A percentile compares a stretch with the other conserved stretches of the same genome.
Conservation (phyloP, 2,113 vertebrate species). For the Regulus satrapa region DNA sequence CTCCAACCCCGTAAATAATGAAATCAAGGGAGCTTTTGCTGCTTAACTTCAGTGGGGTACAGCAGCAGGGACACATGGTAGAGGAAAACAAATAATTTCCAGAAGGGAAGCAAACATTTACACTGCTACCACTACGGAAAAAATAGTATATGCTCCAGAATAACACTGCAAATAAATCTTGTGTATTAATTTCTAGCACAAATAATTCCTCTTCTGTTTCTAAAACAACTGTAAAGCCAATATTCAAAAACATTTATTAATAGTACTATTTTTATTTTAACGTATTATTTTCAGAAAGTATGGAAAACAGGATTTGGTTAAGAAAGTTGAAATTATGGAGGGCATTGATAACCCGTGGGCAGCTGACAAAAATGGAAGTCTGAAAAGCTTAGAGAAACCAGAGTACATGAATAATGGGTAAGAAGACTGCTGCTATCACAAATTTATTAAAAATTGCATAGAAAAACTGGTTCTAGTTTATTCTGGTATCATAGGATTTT, state of each 20-base stretch:
- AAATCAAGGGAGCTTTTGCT: background rate
- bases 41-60: background rate
- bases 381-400: background rate
- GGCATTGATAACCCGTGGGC: background rate
- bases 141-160: background rate
- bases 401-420: background rate
- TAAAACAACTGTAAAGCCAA: background rate
- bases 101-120: background rate
- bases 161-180: background rate
- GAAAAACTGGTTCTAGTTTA: background rate
- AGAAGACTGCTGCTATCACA: background rate
- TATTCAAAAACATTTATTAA: background rate
- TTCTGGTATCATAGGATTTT: background rate
- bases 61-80: background rate
- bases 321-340: background rate
- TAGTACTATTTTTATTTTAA: background rate
- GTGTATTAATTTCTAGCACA: background rate
- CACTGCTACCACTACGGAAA: background rate
- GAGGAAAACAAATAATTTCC: background rate
- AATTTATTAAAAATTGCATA: accelerated
- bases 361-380: background rate
- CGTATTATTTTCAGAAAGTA: background rate
- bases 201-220: background rate
- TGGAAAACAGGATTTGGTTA: background rate
- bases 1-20: background rate